phyloP scores from a whole-genome alignment of 2,888 invertebrate genomes.

The Sarcophaga caerulescens region DNA sequence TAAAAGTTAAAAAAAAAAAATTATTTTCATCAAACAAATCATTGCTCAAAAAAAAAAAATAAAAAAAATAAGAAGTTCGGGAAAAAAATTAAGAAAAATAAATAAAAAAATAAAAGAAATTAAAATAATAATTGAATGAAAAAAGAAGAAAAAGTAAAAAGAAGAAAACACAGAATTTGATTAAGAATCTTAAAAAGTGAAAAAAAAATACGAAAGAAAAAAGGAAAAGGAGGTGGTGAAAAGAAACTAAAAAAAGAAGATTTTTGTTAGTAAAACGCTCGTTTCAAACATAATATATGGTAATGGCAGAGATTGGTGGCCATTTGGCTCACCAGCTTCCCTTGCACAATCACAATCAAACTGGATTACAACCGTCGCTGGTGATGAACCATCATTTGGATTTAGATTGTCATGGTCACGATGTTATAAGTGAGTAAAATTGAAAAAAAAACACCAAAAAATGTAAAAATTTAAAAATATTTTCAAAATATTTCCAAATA shows the following conservation, averaged over 20 bases:
- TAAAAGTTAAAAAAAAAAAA: no score
- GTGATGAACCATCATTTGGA: slow-evolving; percentile 84
- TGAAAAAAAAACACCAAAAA: not conserved
- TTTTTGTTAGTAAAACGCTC: slow-evolving; percentile 66
- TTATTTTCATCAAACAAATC: not conserved
- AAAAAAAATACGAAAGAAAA: no score
- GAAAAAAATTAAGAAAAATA: slow-evolving; percentile 57
- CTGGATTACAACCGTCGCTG: slow-evolving; percentile 84
- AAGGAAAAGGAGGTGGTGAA: not conserved
- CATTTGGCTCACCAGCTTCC: slow-evolving; percentile 86
- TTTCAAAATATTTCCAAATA: no score
- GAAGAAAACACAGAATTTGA: not conserved
- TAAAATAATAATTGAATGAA: slow-evolving; percentile 37
- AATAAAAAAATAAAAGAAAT: slow-evolving; percentile 48
- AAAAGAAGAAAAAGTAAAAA: not conserved
- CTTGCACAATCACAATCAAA: slow-evolving; percentile 82
- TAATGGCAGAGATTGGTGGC: slow-evolving; percentile 86
- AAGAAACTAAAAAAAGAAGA: not conserved
- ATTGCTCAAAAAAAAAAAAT: not conserved
- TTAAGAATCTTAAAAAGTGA: no score
- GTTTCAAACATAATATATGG: slow-evolving; percentile 82
- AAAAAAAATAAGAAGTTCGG: slow-evolving; percentile 47
- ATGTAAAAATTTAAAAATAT: not conserved
- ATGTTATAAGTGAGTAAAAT: slow-evolving; percentile 80
- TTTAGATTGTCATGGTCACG: slow-evolving; percentile 81